These are phyloP conservation scores for Orchesella flavescens DNA, from an alignment of 2,888 invertebrate species.

Conservation along the genomic window DNA sequence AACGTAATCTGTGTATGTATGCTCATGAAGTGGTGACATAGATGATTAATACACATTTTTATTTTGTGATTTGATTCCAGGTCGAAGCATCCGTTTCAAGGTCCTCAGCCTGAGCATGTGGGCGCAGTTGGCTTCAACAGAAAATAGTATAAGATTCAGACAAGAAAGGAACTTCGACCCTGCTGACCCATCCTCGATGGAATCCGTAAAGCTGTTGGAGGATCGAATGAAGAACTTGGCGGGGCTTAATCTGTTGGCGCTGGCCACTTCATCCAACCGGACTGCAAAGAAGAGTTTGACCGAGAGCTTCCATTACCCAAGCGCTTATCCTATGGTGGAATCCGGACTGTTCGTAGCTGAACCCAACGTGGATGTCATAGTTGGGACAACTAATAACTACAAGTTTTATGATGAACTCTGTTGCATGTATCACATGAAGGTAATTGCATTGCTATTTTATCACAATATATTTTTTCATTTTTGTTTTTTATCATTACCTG, in stretches of 20 bases:
- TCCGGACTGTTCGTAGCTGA: constrained; percentile 19
- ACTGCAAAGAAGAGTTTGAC: neutral
- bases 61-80: neutral
- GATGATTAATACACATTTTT: no score
- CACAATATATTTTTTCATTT: neutral
- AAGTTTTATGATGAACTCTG: constrained; percentile 44
- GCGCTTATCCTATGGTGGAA: neutral
- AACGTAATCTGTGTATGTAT: no score
- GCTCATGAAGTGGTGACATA: no score
- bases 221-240: neutral
- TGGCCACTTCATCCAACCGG: neutral
- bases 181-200: neutral
- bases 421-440: constrained; percentile 51
- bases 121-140: constrained; percentile 20
- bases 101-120: constrained; percentile 20
- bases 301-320: neutral
- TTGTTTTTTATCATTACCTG: neutral
- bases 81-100: neutral
- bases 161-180: neutral
- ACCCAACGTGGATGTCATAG: neutral
- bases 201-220: no score
- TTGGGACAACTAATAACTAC: constrained; percentile 40
- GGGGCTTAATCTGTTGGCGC: neutral
- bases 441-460: neutral
- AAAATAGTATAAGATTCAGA: neutral